Evolutionary conservation across 1,140 invertebrate species (phyloP).

Genomic region (Bilobella aurantiaca): DNA sequence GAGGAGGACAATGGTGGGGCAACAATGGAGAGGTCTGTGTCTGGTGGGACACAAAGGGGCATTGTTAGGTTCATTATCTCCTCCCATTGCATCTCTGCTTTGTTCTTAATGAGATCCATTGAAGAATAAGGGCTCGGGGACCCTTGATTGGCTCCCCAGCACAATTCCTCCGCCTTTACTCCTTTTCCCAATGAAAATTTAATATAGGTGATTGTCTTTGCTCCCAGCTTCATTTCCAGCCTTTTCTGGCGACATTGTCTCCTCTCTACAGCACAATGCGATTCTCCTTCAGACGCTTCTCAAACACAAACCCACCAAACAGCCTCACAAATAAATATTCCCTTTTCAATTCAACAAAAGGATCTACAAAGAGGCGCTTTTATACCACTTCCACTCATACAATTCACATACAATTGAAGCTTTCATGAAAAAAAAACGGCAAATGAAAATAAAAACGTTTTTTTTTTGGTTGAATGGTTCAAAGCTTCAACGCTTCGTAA

Average conservation of each 20-base stretch:
- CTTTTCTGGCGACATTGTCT: background rate
- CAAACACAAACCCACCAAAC: background rate
- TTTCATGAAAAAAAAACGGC: too few species aligned
- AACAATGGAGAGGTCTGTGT: background rate
- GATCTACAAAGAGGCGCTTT: too few species aligned
- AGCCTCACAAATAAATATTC: background rate
- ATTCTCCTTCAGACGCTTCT: background rate
- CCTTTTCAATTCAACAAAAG: too few species aligned
- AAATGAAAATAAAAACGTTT: too few species aligned
- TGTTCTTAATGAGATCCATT: slow-evolving; percentile 7
- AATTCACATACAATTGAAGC: too few species aligned
- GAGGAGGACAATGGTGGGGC: too few species aligned
- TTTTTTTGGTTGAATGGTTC: too few species aligned
- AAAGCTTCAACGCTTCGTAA: too few species aligned
- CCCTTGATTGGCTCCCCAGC: background rate
- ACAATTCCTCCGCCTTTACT: background rate
- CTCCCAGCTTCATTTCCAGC: background rate
- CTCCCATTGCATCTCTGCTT: background rate
- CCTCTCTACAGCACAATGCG: background rate
- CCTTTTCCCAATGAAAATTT: background rate
- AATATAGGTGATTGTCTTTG: background rate
- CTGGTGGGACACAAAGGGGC: background rate
- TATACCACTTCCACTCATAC: too few species aligned
- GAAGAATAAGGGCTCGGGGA: background rate
- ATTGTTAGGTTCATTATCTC: background rate